Evolutionary conservation across 1,140 invertebrate genomes (phyloP), one percentile per base, ranked within the genome.

Genomic region (Eufriesea mexicana): DNA sequence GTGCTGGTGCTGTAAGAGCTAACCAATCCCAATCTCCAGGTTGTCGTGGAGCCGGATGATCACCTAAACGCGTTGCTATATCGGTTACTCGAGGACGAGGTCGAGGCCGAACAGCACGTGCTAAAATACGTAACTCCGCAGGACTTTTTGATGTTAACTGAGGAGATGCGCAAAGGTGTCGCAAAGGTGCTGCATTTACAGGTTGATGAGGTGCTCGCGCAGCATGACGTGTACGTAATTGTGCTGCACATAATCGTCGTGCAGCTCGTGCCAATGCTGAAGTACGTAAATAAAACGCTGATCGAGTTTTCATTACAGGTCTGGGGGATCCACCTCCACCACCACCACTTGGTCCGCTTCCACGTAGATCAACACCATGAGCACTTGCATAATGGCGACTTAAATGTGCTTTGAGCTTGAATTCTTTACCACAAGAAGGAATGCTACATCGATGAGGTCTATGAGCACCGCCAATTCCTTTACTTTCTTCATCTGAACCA

Each of bases 241-340:
- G 96, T 82, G 97, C 96, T 76, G 97, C 96, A 92, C 98, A 98
- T 67, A 99, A 95, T 73, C 97, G 95, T 62, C 98, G 96, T 42
- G 98, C 98, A 28, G 99, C 96, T 85, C 98, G 96, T 62, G 98
- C 98, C 87, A 98, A 95, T 55, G 97, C 96, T 85, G 98, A 98
- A 7, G 97, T 98, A 90, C 97, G 96, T 87, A 99, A 95, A 95
- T 98, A 99, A 95, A 99, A 99, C 47, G 98, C 98, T 84, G 98
- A 98, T 89, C 98, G 96, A 61, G 98, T 99, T 95, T 99, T 99
- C 98, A 99, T 98, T 0, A 99, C 97, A 42, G 98, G 98, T 57
- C 98, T 95, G 5, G 98, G 97, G 47, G 97, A 97, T 45, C 97
- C 98, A 68, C 92, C 87, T 2, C 92, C 91, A 2, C 91, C 92